These are phyloP conservation scores for Apeltes quadracus DNA, from an alignment of 2,113 vertebrate species.

Conservation along the genomic window DNA sequence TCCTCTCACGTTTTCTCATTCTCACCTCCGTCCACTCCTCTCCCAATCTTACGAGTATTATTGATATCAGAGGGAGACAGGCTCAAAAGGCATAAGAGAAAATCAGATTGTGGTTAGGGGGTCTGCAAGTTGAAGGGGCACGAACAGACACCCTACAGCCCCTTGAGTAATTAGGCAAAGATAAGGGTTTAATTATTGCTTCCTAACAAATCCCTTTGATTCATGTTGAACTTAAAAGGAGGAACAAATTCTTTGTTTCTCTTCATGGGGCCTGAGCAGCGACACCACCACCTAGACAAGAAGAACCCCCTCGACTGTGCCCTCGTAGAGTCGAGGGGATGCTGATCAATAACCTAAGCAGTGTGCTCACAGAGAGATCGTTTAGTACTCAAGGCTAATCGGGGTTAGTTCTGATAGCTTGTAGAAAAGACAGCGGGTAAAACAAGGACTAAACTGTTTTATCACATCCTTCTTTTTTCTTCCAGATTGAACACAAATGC, in stretches of 20 bases:
- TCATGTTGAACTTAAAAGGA: slow-evolving; percentile 1
- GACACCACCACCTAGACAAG: slow-evolving; percentile 18
- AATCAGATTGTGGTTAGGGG: neutral
- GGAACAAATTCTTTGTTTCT: slow-evolving; percentile 7
- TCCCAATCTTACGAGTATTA: neutral
- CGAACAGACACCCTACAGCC: neutral
- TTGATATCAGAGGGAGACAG: neutral
- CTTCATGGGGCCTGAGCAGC: slow-evolving; percentile 8
- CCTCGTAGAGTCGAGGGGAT: slow-evolving; percentile 28
- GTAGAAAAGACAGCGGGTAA: neutral
- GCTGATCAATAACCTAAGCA: slow-evolving; percentile 45
- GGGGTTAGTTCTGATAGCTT: neutral
- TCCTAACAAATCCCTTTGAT: neutral
- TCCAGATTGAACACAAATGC: neutral
- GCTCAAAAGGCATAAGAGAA: neutral
- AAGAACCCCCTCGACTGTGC: slow-evolving; percentile 17
- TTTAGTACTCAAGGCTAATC: slow-evolving; percentile 11
- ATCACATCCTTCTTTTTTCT: neutral
- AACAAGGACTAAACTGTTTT: neutral
- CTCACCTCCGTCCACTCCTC: neutral
- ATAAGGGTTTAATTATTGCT: neutral
- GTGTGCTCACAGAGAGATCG: slow-evolving; percentile 24
- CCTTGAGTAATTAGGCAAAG: neutral
- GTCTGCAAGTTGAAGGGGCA: neutral
- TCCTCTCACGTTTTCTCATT: neutral